phyloP scores from a whole-genome alignment of 2,888 invertebrate genomes.

The Acleris literana region DNA sequence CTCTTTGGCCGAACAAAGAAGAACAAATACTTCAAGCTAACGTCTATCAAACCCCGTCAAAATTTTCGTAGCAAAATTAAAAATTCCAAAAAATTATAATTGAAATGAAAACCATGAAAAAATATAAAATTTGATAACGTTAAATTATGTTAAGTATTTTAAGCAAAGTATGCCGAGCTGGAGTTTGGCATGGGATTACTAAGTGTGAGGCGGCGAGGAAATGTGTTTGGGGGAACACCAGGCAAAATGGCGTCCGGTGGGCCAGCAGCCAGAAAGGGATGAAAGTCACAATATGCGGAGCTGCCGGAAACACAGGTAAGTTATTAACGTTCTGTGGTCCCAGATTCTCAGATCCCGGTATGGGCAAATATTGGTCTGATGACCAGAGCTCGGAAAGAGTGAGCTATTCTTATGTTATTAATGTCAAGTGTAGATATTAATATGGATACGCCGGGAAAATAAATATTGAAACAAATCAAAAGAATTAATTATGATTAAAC shows the following conservation, averaged over 20 bases:
- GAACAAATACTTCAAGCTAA: constrained; percentile 6
- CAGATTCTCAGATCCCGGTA: too few relatives aligned
- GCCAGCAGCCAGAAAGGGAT: constrained; percentile 69
- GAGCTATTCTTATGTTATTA: too few relatives aligned
- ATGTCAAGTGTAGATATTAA: too few relatives aligned
- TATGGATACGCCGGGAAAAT: too few relatives aligned
- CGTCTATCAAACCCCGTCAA: constrained; percentile 4
- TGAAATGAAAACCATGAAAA: constrained; percentile 23
- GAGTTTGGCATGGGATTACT: neutral
- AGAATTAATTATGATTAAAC: too few relatives aligned
- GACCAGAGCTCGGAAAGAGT: too few relatives aligned
- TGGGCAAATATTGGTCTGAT: too few relatives aligned
- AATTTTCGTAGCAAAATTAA: constrained; percentile 7
- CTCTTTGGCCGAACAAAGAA: constrained; percentile 21
- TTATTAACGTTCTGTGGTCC: too few relatives aligned
- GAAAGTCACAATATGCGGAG: constrained; percentile 83
- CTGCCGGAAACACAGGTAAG: constrained; percentile 77
- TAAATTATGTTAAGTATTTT: constrained; percentile 19
- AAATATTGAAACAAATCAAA: too few relatives aligned
- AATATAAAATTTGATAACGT: constrained; percentile 6
- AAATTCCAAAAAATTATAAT: too few relatives aligned
- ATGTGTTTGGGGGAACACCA: neutral
- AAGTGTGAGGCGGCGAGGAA: neutral
- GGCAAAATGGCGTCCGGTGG: neutral
- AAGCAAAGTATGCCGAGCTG: constrained; percentile 9